Evolutionary conservation across 2,113 vertebrate genomes (phyloP), one percentile per base, ranked within the genome.

Genomic region (Phaethornis superciliosus): DNA sequence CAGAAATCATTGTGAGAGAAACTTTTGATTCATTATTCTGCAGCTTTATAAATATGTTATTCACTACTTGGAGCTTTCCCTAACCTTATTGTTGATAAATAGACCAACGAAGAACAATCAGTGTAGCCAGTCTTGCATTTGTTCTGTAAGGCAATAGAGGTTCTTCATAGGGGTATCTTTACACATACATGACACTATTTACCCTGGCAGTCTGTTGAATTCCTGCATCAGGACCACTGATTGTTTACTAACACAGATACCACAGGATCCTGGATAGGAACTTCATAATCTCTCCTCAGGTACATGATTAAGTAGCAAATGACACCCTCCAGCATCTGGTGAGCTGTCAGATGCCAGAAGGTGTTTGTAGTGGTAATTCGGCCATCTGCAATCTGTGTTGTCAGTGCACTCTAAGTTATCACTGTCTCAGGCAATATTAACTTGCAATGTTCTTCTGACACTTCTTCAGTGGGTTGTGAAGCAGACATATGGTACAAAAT

Each of bases 351-450:
- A 58, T 96, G 94, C 94, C 96, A 96, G 96, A 96, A 96, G 95
- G 94, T 96, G 95, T 97, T 97, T 96, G 93, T 93, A 97, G 94
- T 93, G 91, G 93, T 95, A 96, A 97, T 95, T 96, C 93, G 94
- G 82, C 95, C 94, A 94, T 97, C 96, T 97, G 95, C 94, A 96
- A 95, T 95, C 85, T 95, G 85, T 95, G 93, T 95, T 94, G 94
- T 94, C 96, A 94, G 60, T 33, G 64, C 55, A 90, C 22, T 94
- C 71, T 97, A 94, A 96, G 89, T 96, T 96, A 96, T 96, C 94
- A 94, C 93, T 96, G 93, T 97, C 93, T 96, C 69, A 93, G 76
- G 76, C 91, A 91, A 91, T 95, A 96, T 97, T 97, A 94, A 96
- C 94, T 95, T 95, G 93, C 93, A 90, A 7, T 71, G 81, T 89